Evolutionary conservation across 2,113 vertebrate genomes (phyloP), one percentile per base, ranked within the genome.

Genomic region (Phrynocephalus versicolor): DNA sequence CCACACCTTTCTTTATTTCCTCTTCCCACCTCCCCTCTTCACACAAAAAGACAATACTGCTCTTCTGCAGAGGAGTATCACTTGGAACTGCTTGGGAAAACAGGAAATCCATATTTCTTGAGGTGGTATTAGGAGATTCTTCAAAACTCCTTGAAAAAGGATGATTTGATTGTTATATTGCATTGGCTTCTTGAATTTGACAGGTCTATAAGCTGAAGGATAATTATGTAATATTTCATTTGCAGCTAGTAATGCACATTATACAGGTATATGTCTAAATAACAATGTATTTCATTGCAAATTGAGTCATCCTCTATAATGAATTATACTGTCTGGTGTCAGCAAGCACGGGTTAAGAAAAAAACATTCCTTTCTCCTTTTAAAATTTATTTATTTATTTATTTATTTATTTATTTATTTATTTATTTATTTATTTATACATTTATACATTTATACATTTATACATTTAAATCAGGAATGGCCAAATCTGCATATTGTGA

Each of bases 81-180:
- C 6, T 92, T 79, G 5, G 30, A 94, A 92, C 85, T 88, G 57
- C 58, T 73, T 25, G 89, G 89, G 70, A 82, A 94, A 94, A 88
- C 75, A 25, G 0, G 18, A n/a, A 89, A 92, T 41, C n/a, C 37
- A 90, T 85, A 64, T 89, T 91, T 92, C 86, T 51, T 90, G 45
- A 51, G 45, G 45, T 51, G 45, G 45, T 51, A n/a, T n/a, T n/a
- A n/a, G n/a, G n/a, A n/a, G n/a, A n/a, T n/a, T 65, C 41, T 35
- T 83, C 76, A 89, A 94, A 92, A 71, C 45, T 89, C 30, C 60
- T 87, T n/a, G 87, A 60, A 93, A 91, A 94, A 90, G 39, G 78
- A 75, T 85, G 88, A 91, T 81, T 87, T 30, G 86, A 80, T 16
- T 51, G 16, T 86, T 91, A 51, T 30, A 73, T 89, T 92, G 92